Conservation (phyloP, 2,113 vertebrate species). For the Bubo scandiacus region DNA sequence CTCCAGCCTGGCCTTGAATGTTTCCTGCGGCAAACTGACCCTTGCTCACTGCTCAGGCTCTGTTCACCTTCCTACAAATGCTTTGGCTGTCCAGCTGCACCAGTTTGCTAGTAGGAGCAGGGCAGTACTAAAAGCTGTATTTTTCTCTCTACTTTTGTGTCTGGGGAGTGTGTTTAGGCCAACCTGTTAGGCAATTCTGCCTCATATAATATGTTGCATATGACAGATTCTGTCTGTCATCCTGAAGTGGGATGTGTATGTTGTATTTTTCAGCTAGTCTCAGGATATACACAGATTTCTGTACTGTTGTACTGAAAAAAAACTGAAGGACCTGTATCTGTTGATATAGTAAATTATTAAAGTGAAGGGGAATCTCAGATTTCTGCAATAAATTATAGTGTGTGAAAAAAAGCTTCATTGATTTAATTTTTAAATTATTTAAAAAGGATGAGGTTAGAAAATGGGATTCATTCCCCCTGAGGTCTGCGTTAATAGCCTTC, state of each 20-base stretch:
- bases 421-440: not conserved
- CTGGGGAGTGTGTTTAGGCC: not conserved
- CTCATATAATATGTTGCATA: rapidly evolving
- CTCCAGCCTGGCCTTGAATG: not conserved
- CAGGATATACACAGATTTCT: not conserved
- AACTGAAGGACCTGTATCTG: not conserved
- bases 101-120: not conserved
- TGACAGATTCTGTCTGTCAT: not conserved
- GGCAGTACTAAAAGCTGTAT: not conserved
- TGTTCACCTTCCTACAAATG: not conserved
- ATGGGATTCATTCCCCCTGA: not conserved
- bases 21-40: not conserved
- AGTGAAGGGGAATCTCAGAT: not conserved
- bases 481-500: not conserved
- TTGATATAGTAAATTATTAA: not conserved
- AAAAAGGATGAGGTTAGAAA: not conserved
- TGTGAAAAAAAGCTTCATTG: not conserved
- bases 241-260: not conserved
- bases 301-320: not conserved
- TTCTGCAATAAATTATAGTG: not conserved
- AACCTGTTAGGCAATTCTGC: not conserved
- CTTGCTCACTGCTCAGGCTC: not conserved
- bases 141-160: not conserved
- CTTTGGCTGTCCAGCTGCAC: not conserved
- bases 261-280: not conserved